Percentiles rank a stretch among this genome's conserved stretches.
Evolutionary conservation across 2,113 vertebrate species (phyloP).

Genomic region (Lota lota): DNA sequence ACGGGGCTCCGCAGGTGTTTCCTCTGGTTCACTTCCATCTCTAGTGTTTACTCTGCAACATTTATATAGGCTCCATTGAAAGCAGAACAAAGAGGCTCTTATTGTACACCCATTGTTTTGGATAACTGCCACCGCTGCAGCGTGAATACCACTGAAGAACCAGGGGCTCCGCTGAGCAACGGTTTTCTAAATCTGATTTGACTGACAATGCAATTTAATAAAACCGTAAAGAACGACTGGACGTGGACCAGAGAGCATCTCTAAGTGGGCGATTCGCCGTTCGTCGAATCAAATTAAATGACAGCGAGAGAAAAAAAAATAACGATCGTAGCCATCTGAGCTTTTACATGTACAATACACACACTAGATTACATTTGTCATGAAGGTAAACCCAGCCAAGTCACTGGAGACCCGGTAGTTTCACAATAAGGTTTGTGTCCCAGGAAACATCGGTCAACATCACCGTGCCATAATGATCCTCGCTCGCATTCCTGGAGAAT

Average conservation of each 20-base stretch:
- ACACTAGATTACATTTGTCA: no score
- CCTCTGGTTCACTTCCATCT: conserved; percentile 32
- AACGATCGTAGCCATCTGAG: no score
- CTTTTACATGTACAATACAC: no score
- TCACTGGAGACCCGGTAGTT: no score
- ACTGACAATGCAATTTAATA: conserved; percentile 51
- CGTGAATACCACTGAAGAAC: conserved; percentile 4
- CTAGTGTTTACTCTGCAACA: conserved; percentile 40
- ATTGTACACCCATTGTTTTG: conserved; percentile 13
- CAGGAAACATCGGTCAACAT: no score
- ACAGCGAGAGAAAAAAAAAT: conserved; percentile 14
- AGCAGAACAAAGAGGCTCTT: conserved; percentile 2
- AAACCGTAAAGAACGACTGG: conserved; percentile 37
- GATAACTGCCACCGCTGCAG: neutral
- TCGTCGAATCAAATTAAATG: conserved; percentile 53
- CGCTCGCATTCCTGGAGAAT: no score
- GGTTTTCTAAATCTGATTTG: conserved; percentile 40
- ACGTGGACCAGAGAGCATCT: conserved; percentile 43
- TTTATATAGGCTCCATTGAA: conserved; percentile 29
- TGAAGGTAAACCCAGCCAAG: no score
- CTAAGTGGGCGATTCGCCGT: conserved; percentile 40
- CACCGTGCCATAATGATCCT: no score
- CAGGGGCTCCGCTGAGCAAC: conserved; percentile 2
- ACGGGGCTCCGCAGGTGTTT: conserved; percentile 32
- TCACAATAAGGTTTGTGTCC: no score